These are phyloP conservation scores for Heliornis fulica DNA, from an alignment of 2,113 vertebrate species.

Conservation along the genomic window DNA sequence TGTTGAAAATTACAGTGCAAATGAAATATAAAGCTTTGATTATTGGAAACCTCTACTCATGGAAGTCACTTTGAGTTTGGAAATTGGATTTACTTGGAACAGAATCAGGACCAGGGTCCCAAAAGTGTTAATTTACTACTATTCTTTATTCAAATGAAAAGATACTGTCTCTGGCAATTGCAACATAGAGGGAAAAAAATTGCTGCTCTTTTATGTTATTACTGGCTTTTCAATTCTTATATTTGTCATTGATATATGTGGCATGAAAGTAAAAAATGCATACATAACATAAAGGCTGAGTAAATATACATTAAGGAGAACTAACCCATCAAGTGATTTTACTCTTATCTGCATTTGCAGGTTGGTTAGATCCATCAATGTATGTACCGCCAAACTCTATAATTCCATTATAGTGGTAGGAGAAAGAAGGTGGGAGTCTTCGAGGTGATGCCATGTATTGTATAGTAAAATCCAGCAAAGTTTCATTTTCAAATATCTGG, in stretches of 20 bases:
- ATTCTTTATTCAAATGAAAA: conserved; percentile 55
- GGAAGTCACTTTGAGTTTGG: neutral
- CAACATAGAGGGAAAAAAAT: neutral
- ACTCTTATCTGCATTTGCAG: conserved; percentile 96
- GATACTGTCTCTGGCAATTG: neutral
- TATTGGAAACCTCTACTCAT: neutral
- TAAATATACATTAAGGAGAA: conserved; percentile 84
- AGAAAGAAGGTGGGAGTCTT: conserved; percentile 19
- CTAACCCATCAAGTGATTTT: conserved; percentile 76
- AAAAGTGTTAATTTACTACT: conserved; percentile 4
- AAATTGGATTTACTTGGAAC: neutral
- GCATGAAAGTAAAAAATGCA: conserved; percentile 79
- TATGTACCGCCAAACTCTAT: conserved; percentile 75
- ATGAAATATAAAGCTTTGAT: neutral
- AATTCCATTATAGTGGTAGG: conserved; percentile 76
- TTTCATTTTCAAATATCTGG: conserved; percentile 81
- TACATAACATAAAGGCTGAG: conserved; percentile 81
- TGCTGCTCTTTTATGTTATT: conserved; percentile 57
- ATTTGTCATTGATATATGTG: conserved; percentile 89
- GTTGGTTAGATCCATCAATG: conserved; percentile 91
- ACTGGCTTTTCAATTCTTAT: conserved; percentile 74
- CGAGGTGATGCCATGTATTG: neutral
- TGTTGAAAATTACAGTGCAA: neutral
- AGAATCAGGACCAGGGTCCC: neutral
- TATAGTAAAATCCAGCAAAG: conserved; percentile 47